These are phyloP conservation scores for Oreochromis grahami DNA, from an alignment of 2,797 vertebrate genomes.

Conservation along the genomic window DNA sequence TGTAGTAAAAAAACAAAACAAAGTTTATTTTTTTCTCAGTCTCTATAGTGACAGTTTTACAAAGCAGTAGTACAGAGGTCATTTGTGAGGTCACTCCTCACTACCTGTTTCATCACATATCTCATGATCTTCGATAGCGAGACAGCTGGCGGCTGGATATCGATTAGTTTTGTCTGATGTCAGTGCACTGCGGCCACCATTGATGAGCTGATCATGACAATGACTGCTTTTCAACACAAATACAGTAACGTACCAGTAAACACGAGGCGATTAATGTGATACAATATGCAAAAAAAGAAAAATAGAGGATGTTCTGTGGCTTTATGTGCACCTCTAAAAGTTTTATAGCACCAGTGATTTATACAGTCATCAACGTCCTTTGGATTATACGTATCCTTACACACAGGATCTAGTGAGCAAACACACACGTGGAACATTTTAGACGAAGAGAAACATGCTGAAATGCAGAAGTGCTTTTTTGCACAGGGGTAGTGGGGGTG, in stretches of 20 bases:
- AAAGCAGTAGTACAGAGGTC: slow-evolving; percentile 73
- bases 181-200: slow-evolving; percentile 48
- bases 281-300: slow-evolving; percentile 56
- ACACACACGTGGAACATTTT: slow-evolving; percentile 23
- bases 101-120: slow-evolving; percentile 46
- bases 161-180: slow-evolving; percentile 34
- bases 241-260: slow-evolving; percentile 63
- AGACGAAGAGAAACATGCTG: not conserved
- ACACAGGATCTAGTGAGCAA: slow-evolving; percentile 47
- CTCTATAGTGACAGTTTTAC: slow-evolving; percentile 70
- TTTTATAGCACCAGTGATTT: slow-evolving; percentile 76
- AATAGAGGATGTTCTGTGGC: slow-evolving; percentile 15
- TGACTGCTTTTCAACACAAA: slow-evolving; percentile 61
- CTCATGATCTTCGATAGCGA: slow-evolving; percentile 26
- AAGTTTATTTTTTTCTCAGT: slow-evolving; percentile 53
- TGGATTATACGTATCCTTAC: slow-evolving; percentile 62
- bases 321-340: slow-evolving; percentile 64
- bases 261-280: slow-evolving; percentile 62
- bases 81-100: slow-evolving; percentile 52
- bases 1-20: slow-evolving; percentile 27
- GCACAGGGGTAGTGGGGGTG: slow-evolving; percentile 6
- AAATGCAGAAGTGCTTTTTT: slow-evolving; percentile 40
- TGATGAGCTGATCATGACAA: slow-evolving; percentile 34
- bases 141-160: slow-evolving; percentile 25
- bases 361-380: slow-evolving; percentile 66